Evolutionary conservation across 2,113 vertebrate species (phyloP), one percentile per base, ranked within the genome.

Genomic region (Pangasianodon hypophthalmus): DNA sequence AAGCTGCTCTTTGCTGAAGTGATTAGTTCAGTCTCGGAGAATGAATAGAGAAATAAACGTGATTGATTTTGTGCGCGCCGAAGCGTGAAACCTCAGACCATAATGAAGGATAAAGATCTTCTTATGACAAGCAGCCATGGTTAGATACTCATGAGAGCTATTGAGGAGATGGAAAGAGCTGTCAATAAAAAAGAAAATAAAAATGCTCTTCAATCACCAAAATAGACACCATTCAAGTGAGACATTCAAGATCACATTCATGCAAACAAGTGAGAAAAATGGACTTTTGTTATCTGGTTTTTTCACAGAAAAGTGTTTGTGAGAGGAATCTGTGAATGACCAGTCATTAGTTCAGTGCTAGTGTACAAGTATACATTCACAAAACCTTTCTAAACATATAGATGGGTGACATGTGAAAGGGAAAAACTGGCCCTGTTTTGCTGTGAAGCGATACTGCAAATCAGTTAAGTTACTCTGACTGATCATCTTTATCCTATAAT

Each of bases 21-120:
- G 80, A 88, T 88, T 73, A 56, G 48, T 69, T 73, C 80, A 50
- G 21, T 84, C 87, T 73, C 46, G 11, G 24, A 58, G 64, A 48
- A 41, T 71, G 37, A 88, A 83, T 44, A 82, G 50, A 56, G 80
- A 84, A 67, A 71, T 54, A 58, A 32, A 46, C n/a, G 80, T 69
- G 46, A 83, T 26, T 71, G 80, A 88, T 37, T 48, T 21, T n/a
- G 19, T 3, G 16, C 14, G 44, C 11, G 19, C 10, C 0, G 26
- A 21, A 29, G 32, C 6, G 24, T 52, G n/a, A 88, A 62, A 84
- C 62, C 62, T 52, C 77, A 88, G 77, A 88, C 46, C 21, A 52
- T 83, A 69, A 37, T 44, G 21, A 54, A 75, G n/a, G 87, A 37
- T 58, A 88, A 58, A 88, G 52, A 44, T 29, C 9, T 48, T 56